phyloP scores from a whole-genome alignment of 2,113 vertebrate species.

The Grantiella picta region DNA sequence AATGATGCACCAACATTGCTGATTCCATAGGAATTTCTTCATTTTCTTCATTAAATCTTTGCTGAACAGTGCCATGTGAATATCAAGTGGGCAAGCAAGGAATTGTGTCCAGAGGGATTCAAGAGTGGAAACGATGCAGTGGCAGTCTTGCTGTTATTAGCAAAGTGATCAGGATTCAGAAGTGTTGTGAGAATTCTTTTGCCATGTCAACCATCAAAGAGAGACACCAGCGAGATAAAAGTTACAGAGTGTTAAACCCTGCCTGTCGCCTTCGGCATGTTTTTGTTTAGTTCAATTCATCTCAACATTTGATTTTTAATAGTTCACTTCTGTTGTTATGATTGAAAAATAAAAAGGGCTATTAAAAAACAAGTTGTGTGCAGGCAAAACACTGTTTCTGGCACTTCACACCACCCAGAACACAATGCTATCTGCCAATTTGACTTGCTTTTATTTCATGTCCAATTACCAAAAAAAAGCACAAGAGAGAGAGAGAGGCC shows the following conservation, averaged over 20 bases:
- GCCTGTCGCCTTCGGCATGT: neutral
- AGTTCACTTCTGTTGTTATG: slow-evolving; percentile 26
- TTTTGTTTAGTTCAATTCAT: slow-evolving; percentile 63
- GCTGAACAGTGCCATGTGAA: neutral
- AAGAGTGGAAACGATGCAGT: neutral
- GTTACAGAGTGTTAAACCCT: slow-evolving; percentile 19
- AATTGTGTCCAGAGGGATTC: neutral
- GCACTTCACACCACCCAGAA: slow-evolving; percentile 4
- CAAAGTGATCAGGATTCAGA: slow-evolving; percentile 19
- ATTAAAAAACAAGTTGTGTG: slow-evolving; percentile 36
- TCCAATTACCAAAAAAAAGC: slow-evolving; percentile 16
- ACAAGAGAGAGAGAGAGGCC: neutral
- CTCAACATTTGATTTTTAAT: slow-evolving; percentile 53
- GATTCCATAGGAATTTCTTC: neutral
- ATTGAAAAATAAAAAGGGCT: slow-evolving; percentile 40
- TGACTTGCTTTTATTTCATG: slow-evolving; percentile 53
- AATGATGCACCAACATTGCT: neutral
- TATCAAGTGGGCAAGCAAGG: neutral
- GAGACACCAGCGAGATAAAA: slow-evolving; percentile 36
- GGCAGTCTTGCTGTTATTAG: neutral
- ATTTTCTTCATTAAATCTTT: neutral
- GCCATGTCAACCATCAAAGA: slow-evolving; percentile 44
- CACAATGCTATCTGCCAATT: slow-evolving; percentile 19
- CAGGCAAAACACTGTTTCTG: slow-evolving; percentile 2
- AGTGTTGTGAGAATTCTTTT: slow-evolving; percentile 24